phyloP scores from a whole-genome alignment of 2,888 invertebrate genomes.

The Hypolimnas misippus region DNA sequence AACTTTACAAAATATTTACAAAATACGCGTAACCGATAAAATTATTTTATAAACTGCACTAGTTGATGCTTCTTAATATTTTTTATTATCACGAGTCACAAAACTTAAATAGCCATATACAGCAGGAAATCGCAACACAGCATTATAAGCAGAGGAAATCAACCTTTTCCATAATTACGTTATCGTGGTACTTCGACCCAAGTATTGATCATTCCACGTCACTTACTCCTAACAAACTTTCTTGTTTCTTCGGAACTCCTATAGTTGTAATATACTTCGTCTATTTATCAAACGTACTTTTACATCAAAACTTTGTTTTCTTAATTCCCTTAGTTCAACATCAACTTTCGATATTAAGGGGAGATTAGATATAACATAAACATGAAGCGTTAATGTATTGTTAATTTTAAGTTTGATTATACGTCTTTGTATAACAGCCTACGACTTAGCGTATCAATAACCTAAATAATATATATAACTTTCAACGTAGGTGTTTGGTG shows the following conservation, averaged over 20 bases:
- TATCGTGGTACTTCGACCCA: constrained; percentile 61
- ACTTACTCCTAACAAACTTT: constrained; percentile 42
- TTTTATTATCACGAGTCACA: too few relatives aligned
- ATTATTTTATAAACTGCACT: too few relatives aligned
- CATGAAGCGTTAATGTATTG: constrained; percentile 16
- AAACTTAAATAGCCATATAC: neutral
- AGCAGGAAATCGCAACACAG: constrained; percentile 2
- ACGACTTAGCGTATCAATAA: neutral
- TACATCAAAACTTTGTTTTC: constrained; percentile 30
- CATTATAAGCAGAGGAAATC: constrained; percentile 12
- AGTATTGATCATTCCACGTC: constrained; percentile 75
- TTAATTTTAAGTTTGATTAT: constrained; percentile 18
- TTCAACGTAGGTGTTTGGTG: too few relatives aligned
- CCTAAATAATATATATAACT: neutral
- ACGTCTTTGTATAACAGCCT: constrained; percentile 1
- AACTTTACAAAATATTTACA: too few relatives aligned
- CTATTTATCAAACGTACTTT: constrained; percentile 27
- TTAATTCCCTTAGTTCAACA: constrained; percentile 30
- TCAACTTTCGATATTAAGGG: constrained; percentile 25
- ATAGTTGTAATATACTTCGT: constrained; percentile 13
- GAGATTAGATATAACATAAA: constrained; percentile 16
- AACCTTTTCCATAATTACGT: constrained; percentile 61
- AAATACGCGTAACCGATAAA: too few relatives aligned
- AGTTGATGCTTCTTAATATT: too few relatives aligned
- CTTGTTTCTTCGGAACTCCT: constrained; percentile 27